A percentile compares a stretch with the other conserved stretches of the same genome.
Evolutionary conservation across 2,888 invertebrate genomes (phyloP).

Genomic region (Amiota minor): DNA sequence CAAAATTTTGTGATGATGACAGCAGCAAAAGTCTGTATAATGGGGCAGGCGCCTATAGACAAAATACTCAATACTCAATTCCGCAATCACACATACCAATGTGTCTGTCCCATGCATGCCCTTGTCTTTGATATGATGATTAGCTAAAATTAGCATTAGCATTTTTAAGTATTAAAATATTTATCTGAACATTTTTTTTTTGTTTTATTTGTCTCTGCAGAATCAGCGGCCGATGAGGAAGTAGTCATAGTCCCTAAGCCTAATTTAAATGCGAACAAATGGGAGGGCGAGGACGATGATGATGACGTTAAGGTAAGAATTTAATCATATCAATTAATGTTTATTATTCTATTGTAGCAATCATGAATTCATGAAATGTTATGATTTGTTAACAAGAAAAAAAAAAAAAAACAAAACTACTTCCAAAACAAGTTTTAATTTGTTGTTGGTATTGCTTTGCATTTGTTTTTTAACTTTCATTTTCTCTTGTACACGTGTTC

Average conservation of each 20-base stretch:
- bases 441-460: constrained; percentile 13
- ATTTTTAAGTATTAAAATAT: constrained; percentile 43
- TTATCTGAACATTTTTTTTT: constrained; percentile 25
- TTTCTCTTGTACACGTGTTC: constrained; percentile 64
- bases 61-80: too few relatives aligned
- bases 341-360: too few relatives aligned
- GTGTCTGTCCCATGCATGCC: too few relatives aligned
- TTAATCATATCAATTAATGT: neutral
- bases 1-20: constrained; percentile 30
- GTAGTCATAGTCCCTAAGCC: constrained; percentile 83
- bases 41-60: too few relatives aligned
- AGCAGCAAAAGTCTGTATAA: constrained; percentile 4
- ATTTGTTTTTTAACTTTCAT: constrained; percentile 52
- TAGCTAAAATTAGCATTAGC: constrained; percentile 11
- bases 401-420: too few relatives aligned
- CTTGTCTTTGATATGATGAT: too few relatives aligned
- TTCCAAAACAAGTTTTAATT: constrained; percentile 48
- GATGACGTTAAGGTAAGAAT: constrained; percentile 84
- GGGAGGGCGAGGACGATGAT: constrained; percentile 92
- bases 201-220: constrained; percentile 49
- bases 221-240: constrained; percentile 75
- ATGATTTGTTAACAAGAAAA: too few relatives aligned
- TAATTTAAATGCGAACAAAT: constrained; percentile 80
- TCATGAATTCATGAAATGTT: too few relatives aligned
- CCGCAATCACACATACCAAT: too few relatives aligned